A percentile compares a stretch with the other conserved stretches of the same genome.
Conservation (phyloP, 2,113 vertebrate species). For the Indicator indicator region DNA sequence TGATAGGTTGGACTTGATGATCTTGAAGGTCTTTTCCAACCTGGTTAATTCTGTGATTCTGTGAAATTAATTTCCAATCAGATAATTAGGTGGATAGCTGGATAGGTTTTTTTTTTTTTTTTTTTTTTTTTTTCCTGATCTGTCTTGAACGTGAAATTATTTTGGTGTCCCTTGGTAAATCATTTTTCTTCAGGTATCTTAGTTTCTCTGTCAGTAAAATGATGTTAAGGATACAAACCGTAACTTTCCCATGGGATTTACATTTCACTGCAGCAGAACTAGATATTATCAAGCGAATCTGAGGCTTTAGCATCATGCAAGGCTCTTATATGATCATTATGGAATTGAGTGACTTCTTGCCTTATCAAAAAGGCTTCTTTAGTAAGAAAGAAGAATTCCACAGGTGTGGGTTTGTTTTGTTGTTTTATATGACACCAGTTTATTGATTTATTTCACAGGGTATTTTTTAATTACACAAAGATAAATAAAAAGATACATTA, state of each 20-base stretch:
- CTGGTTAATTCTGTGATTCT: no score
- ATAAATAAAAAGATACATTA: slow-evolving; percentile 36
- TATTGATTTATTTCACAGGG: no score
- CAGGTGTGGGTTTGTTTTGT: no score
- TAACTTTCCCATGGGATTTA: background rate
- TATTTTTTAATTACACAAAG: slow-evolving; percentile 4
- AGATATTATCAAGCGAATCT: background rate
- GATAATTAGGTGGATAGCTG: background rate
- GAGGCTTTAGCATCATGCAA: background rate
- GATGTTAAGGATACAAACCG: background rate
- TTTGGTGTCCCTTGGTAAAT: background rate
- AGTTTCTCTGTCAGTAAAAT: background rate
- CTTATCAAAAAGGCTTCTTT: background rate
- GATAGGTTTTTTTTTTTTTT: background rate
- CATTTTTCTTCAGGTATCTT: background rate
- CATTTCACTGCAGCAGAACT: background rate
- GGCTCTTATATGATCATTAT: background rate
- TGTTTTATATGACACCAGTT: no score
- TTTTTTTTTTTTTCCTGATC: background rate
- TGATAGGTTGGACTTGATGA: no score
- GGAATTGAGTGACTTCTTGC: background rate
- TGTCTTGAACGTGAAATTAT: background rate
- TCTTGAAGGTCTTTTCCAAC: no score
- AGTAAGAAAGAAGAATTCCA: background rate
- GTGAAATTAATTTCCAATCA: fast-evolving